A percentile compares a stretch with the other conserved stretches of the same genome.
Evolutionary conservation across 2,888 invertebrate genomes (phyloP).

Genomic region (Hydriomena furcata): DNA sequence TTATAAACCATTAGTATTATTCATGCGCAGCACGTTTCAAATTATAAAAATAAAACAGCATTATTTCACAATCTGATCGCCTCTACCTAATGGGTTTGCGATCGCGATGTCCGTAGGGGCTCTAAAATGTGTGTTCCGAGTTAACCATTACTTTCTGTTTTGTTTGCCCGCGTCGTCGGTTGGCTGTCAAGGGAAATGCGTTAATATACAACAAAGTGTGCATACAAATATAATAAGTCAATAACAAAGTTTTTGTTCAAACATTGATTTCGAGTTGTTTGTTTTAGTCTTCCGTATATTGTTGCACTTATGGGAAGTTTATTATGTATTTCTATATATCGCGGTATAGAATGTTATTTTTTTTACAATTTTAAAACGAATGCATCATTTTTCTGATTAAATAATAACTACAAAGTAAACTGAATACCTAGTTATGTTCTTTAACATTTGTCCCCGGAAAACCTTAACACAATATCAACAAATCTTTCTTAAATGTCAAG

Average conservation of each 20-base stretch:
- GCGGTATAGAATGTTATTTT: not conserved
- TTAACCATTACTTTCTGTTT: conserved; percentile 43
- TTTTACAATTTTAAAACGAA: no score
- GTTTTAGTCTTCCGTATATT: not conserved
- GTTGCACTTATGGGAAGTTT: not conserved
- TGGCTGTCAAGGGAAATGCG: conserved; percentile 40
- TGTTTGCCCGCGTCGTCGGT: conserved; percentile 42
- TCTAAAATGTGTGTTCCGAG: conserved; percentile 41
- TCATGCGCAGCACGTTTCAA: no score
- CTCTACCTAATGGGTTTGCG: conserved; percentile 6
- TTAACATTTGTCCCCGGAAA: no score
- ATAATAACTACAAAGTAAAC: no score
- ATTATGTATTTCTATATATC: not conserved
- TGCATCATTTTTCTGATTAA: no score
- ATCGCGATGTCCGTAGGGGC: conserved; percentile 16
- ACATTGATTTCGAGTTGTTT: conserved; percentile 27
- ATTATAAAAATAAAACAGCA: not conserved
- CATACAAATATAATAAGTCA: conserved; percentile 28
- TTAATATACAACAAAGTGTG: conserved; percentile 30
- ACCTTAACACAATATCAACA: not conserved
- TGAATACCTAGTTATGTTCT: no score
- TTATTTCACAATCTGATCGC: conserved; percentile 10
- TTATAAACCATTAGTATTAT: no score
- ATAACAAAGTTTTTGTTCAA: conserved; percentile 27
- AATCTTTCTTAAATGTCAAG: not conserved